Evolutionary conservation across 2,113 vertebrate genomes (phyloP), one percentile per base, ranked within the genome.

Genomic region (Gobius niger): DNA sequence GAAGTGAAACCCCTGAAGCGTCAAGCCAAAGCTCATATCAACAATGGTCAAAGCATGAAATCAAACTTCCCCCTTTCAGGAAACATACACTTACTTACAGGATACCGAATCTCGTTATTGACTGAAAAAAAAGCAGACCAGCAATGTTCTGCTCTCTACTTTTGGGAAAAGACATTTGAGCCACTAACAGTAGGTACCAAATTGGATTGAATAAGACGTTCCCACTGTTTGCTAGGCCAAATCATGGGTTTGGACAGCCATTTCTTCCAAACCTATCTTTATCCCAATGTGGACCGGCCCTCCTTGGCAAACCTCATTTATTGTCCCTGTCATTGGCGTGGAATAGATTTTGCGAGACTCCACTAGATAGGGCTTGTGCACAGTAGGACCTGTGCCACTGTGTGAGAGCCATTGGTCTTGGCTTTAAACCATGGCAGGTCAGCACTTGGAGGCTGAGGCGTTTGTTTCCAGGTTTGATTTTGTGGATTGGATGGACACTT

Each of bases 151-250:
- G 24, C 24, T 3, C 24, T 34, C 24, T 13, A 12, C 18, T 24
- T 24, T 24, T 10, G 18, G 24, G 8, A 54, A 54, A 11, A 14
- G 16, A 18, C 51, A 6, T 44, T 60, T 60, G 57, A 40, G 3
- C 40, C 7, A 16, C 7, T 44, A n/a, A 44, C 14, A 60, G 6
- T n/a, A 4, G 8, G 57, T 19, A 60, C 12, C 42, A 42, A 59
- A 59, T 59, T 59, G 57, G 57, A 44, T n/a, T 42, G 13, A 60
- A 60, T 60, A 40, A 60, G 57, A 60, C n/a, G 40, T 42, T 42
- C 42, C 57, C 41, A 59, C 56, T 16, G 24, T 57, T 11, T 40
- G 24, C 11, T 57, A 8, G 24, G 5, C 40, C 57, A 60, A 60
- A 60, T 60, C 57, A 60, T 42, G 57, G 34, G 57, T 42, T 60